These are phyloP conservation scores for Cryptotis parvus DNA, from an alignment of 2,113 vertebrate genomes.

Conservation along the genomic window DNA sequence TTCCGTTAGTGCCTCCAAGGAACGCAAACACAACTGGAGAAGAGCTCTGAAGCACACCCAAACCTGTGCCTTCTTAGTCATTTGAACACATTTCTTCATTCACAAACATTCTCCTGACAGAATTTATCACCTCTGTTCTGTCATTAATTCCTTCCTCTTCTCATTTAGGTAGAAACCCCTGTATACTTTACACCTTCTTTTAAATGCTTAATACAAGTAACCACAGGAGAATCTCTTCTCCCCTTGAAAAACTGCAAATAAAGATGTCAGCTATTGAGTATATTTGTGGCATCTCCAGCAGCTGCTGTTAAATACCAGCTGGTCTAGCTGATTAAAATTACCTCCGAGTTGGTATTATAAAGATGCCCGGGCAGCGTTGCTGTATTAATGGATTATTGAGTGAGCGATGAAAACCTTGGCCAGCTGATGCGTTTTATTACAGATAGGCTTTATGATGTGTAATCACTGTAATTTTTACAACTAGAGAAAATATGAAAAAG, in stretches of 20 bases:
- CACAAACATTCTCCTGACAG: constrained; percentile 75
- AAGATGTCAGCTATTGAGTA: constrained; percentile 94
- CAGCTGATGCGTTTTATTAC: constrained; percentile 95
- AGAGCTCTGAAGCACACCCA: constrained; percentile 80
- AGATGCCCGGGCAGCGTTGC: constrained; percentile 92
- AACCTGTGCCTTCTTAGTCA: constrained; percentile 43
- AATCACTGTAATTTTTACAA: constrained; percentile 94
- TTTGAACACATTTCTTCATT: constrained; percentile 73
- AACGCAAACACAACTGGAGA: constrained; percentile 72
- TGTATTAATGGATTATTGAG: constrained; percentile 96
- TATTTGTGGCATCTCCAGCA: constrained; percentile 93
- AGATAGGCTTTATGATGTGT: constrained; percentile 94
- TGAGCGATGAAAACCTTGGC: constrained; percentile 94
- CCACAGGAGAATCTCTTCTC: constrained; percentile 91
- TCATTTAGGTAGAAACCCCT: constrained; percentile 80
- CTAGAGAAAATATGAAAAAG: constrained; percentile 89
- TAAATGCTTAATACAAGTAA: constrained; percentile 89
- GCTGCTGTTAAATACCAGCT: constrained; percentile 95
- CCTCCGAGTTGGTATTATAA: constrained; percentile 94
- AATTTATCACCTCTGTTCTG: constrained; percentile 75
- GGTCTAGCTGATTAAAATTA: constrained; percentile 95
- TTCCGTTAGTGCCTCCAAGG: constrained; percentile 64
- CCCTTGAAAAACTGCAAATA: constrained; percentile 93
- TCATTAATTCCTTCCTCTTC: constrained; percentile 69
- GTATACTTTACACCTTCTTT: constrained; percentile 79